Percentiles rank a stretch among this genome's conserved stretches.
Evolutionary conservation across 53 echinoderm and acorn worm species (phyloP).

Genomic region (Actinopyga echinites): DNA sequence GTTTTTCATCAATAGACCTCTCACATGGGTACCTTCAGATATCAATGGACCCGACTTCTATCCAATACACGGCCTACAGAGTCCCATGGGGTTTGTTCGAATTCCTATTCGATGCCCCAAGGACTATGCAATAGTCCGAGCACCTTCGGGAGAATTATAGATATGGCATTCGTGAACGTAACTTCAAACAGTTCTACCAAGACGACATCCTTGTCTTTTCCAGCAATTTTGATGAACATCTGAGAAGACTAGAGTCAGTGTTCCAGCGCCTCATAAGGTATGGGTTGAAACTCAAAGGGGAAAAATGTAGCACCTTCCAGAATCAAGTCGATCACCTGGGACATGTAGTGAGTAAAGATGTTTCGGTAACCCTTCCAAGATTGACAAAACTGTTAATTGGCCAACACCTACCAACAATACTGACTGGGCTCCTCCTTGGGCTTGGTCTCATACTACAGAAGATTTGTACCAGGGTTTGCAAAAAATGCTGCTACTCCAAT

Average conservation of each 20-base stretch:
- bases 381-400: constrained; percentile 34
- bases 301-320: constrained; percentile 38
- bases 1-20: constrained; percentile 47
- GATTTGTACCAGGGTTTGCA: constrained; percentile 53
- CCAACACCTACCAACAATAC: constrained; percentile 25
- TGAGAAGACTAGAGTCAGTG: constrained; percentile 36
- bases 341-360: constrained; percentile 41
- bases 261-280: constrained; percentile 43
- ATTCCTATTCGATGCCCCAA: constrained; percentile 50
- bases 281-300: constrained; percentile 44
- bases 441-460: constrained; percentile 61
- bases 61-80: constrained; percentile 53
- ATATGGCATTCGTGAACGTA: constrained; percentile 52
- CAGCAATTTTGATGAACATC: constrained; percentile 36
- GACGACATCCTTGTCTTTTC: constrained; percentile 59
- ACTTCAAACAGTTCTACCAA: constrained; percentile 29
- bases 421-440: constrained; percentile 52
- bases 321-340: constrained; percentile 46
- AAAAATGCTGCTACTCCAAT: constrained; percentile 49
- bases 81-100: constrained; percentile 59
- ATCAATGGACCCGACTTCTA: constrained; percentile 40
- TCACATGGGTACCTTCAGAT: constrained; percentile 58
- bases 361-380: constrained; percentile 46
- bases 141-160: constrained; percentile 37
- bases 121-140: constrained; percentile 54